A percentile compares a stretch with the other conserved stretches of the same genome.
Evolutionary conservation across 2,888 invertebrate species (phyloP).

Genomic region (Pterobdella sp.): DNA sequence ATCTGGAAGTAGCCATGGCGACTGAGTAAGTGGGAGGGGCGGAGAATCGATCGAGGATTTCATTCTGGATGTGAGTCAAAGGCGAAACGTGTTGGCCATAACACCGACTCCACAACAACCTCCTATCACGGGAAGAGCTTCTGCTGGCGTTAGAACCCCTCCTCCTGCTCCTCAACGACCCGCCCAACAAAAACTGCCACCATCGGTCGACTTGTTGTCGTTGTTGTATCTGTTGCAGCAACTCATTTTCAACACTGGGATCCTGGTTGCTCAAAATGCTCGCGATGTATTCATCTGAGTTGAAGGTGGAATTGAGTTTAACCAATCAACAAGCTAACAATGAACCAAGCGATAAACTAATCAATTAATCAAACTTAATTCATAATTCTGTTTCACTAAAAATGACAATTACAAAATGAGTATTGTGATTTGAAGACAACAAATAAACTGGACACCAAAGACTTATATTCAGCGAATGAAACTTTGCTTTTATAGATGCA

Average conservation of each 20-base stretch:
- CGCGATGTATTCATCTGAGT: background rate
- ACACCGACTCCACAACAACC: constrained; percentile 7
- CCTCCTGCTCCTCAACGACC: background rate
- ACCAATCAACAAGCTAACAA: too few species aligned
- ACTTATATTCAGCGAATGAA: too few species aligned
- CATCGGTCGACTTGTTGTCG: background rate
- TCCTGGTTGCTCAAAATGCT: constrained; percentile 4
- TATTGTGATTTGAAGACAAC: too few species aligned
- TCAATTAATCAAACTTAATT: too few species aligned
- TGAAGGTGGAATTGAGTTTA: background rate
- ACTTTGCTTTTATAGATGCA: too few species aligned
- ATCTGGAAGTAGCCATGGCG: constrained; percentile 50
- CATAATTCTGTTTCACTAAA: too few species aligned
- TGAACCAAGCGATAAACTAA: too few species aligned
- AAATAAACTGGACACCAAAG: too few species aligned
- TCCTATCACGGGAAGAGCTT: background rate
- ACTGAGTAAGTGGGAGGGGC: constrained; percentile 54
- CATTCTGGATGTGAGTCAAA: constrained; percentile 47
- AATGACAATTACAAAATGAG: too few species aligned
- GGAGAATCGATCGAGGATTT: constrained; percentile 51
- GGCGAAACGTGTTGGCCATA: constrained; percentile 41
- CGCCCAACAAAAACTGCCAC: constrained; percentile 1
- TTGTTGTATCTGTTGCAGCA: constrained; percentile 7
- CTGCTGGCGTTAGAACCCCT: background rate
- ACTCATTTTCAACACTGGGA: background rate